These are phyloP conservation scores for Channa maculata DNA, from an alignment of 2,113 vertebrate genomes.

Conservation along the genomic window DNA sequence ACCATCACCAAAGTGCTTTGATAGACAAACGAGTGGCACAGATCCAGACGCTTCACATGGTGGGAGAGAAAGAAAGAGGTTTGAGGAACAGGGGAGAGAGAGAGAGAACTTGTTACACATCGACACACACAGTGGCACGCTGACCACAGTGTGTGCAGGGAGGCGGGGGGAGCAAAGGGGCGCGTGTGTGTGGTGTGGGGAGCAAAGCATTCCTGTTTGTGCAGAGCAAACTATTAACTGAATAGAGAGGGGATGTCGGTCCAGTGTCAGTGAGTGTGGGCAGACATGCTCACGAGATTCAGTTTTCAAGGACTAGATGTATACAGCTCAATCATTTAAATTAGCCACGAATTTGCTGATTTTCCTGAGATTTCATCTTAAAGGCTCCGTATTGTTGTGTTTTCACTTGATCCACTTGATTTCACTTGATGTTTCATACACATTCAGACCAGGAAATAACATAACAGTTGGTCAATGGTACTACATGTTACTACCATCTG, in stretches of 20 bases:
- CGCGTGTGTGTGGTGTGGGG: slow-evolving; percentile 21
- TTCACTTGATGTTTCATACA: neutral
- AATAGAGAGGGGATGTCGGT: slow-evolving; percentile 43
- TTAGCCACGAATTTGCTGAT: neutral
- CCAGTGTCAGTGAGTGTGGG: slow-evolving; percentile 34
- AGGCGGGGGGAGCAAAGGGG: slow-evolving; percentile 27
- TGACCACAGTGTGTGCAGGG: slow-evolving; percentile 64
- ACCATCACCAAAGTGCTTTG: slow-evolving; percentile 55
- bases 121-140: slow-evolving; percentile 65
- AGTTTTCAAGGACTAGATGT: neutral
- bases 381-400: neutral
- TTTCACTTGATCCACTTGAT: neutral
- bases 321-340: slow-evolving; percentile 1
- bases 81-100: slow-evolving; percentile 39
- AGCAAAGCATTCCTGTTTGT: slow-evolving; percentile 66
- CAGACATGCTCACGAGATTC: slow-evolving; percentile 10
- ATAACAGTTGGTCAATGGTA: neutral
- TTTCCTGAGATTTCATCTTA: neutral
- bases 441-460: neutral
- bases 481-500: neutral
- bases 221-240: slow-evolving; percentile 72
- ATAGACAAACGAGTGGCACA: slow-evolving; percentile 31
- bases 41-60: slow-evolving; percentile 59
- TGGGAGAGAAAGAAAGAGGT: slow-evolving; percentile 19
- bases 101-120: slow-evolving; percentile 65